Evolutionary conservation across 2,888 invertebrate genomes (phyloP).

Genomic region (Lucinisca nassula): DNA sequence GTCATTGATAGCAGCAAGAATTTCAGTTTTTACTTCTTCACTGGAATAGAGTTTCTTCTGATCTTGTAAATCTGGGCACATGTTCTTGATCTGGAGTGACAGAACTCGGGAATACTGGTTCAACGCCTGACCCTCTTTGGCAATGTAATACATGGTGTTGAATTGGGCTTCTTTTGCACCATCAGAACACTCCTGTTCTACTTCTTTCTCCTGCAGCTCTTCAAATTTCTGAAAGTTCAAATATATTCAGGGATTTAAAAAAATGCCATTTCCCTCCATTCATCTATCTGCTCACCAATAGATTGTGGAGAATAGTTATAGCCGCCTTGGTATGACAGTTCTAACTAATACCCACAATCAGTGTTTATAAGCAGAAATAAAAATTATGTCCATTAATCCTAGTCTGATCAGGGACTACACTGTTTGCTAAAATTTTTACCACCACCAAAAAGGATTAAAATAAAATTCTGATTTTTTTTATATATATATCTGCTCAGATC

Average conservation of each 20-base stretch:
- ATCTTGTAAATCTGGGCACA: slow-evolving; percentile 47
- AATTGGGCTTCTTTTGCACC: slow-evolving; percentile 31
- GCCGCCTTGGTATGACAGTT: no score
- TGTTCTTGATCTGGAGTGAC: slow-evolving; percentile 35
- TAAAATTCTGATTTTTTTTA: no score
- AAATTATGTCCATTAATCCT: no score
- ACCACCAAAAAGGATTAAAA: no score
- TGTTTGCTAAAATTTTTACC: no score
- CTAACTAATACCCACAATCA: no score
- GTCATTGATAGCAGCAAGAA: slow-evolving; percentile 36
- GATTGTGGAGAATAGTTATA: no score
- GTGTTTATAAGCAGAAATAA: no score
- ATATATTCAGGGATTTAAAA: neutral
- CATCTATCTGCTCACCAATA: no score
- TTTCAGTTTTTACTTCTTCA: slow-evolving; percentile 32
- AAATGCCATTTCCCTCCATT: no score
- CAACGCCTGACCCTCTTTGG: slow-evolving; percentile 39
- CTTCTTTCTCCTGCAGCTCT: neutral
- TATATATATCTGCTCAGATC: no score
- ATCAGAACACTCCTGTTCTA: slow-evolving; percentile 14
- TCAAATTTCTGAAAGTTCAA: slow-evolving; percentile 15
- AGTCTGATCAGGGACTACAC: no score
- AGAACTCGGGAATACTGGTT: slow-evolving; percentile 3
- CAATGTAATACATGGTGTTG: slow-evolving; percentile 29
- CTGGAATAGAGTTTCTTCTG: slow-evolving; percentile 29